Conservation (phyloP, 37 sponge, comb jelly and placozoan species). For the Eunapius fragilis region DNA sequence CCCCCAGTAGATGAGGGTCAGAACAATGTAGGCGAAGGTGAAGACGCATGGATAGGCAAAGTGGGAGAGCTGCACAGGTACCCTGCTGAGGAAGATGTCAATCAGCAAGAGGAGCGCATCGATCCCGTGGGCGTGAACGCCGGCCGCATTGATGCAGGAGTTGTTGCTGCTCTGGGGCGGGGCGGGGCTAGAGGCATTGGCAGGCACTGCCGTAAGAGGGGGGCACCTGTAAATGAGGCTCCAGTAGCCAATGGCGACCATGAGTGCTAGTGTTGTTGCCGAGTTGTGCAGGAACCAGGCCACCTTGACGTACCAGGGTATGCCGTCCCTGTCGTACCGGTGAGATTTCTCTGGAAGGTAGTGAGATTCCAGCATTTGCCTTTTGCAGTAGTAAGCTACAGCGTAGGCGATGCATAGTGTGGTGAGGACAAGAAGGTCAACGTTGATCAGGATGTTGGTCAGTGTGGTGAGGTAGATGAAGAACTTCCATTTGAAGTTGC, state of each 20-base stretch:
- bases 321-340: constrained; percentile 33
- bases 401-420: constrained; percentile 12
- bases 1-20: constrained; percentile 58
- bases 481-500: constrained; percentile 11
- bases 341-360: neutral
- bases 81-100: constrained; percentile 49
- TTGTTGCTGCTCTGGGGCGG: neutral
- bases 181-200: neutral
- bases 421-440: neutral
- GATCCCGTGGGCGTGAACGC: constrained; percentile 58
- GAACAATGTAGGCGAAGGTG: constrained; percentile 35
- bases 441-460: constrained; percentile 9
- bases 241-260: constrained; percentile 47
- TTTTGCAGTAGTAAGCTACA: constrained; percentile 9
- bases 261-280: neutral
- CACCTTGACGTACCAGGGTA: constrained; percentile 49
- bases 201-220: neutral
- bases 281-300: constrained; percentile 42
- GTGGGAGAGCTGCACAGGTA: constrained; percentile 57
- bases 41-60: constrained; percentile 20
- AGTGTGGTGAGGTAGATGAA: constrained; percentile 53
- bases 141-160: neutral
- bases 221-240: neutral
- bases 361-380: neutral
- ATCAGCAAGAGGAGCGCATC: constrained; percentile 30